phyloP scores from a whole-genome alignment of 2,888 invertebrate genomes.

The Pheosia gnoma region DNA sequence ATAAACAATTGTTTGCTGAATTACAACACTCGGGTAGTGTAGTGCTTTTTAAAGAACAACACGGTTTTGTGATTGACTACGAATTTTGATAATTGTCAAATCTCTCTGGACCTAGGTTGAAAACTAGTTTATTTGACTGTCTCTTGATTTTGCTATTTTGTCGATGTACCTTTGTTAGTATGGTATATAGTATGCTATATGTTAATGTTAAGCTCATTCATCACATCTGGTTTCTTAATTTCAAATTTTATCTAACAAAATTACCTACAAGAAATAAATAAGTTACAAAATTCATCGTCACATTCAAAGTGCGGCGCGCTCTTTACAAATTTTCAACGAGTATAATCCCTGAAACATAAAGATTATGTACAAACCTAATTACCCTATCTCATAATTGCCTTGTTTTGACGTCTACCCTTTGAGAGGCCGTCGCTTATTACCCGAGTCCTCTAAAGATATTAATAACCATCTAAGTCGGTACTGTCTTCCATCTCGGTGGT shows the following conservation, averaged over 20 bases:
- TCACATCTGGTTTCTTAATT: neutral
- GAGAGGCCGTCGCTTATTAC: constrained; percentile 75
- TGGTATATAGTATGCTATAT: too few relatives aligned
- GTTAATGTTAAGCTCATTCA: too few relatives aligned
- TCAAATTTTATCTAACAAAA: neutral
- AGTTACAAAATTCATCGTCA: constrained; percentile 11
- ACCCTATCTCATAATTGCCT: constrained; percentile 79
- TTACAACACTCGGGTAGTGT: constrained; percentile 12
- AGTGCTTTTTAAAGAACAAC: constrained; percentile 11
- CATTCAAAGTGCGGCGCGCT: constrained; percentile 8
- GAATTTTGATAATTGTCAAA: too few relatives aligned
- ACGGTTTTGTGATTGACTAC: constrained; percentile 5
- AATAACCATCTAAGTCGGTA: constrained; percentile 78
- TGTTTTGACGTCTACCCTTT: constrained; percentile 82
- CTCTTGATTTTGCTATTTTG: neutral
- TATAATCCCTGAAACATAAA: constrained; percentile 61
- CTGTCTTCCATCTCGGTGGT: constrained; percentile 63
- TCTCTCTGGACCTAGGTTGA: too few relatives aligned
- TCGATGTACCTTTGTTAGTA: neutral
- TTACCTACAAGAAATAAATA: neutral
- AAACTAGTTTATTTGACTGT: too few relatives aligned
- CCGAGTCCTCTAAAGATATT: constrained; percentile 77
- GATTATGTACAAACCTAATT: constrained; percentile 78
- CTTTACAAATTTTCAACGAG: constrained; percentile 31
- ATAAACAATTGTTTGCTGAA: constrained; percentile 28